Percentiles rank a stretch among this genome's conserved stretches.
Evolutionary conservation across 2,113 vertebrate genomes (phyloP).

Genomic region (Oriolus oriolus): DNA sequence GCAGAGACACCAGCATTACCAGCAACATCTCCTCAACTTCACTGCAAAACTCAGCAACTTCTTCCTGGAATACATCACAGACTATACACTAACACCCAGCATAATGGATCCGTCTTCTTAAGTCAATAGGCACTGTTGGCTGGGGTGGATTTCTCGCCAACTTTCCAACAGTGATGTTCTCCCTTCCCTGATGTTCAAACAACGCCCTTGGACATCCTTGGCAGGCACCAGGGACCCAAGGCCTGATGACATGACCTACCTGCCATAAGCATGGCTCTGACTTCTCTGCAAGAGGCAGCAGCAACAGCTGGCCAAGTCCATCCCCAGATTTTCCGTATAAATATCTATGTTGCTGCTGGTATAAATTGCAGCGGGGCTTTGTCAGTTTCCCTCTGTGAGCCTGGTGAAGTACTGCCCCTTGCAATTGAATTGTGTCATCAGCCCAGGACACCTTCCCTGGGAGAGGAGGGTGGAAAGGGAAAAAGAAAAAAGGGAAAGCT

Average conservation of each 20-base stretch:
- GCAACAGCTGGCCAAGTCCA: neutral
- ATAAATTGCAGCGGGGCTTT: neutral
- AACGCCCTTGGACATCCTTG: neutral
- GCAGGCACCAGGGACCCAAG: neutral
- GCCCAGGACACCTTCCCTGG: neutral
- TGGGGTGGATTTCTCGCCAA: neutral
- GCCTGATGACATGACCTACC: neutral
- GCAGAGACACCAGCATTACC: neutral
- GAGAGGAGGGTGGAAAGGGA: neutral
- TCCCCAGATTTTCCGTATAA: neutral
- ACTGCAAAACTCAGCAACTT: neutral
- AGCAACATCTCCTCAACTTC: neutral
- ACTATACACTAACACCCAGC: neutral
- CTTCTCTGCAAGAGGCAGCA: neutral
- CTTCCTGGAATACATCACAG: neutral
- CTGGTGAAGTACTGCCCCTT: slow-evolving; percentile 11
- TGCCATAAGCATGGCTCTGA: neutral
- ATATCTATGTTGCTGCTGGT: neutral
- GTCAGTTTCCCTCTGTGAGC: slow-evolving; percentile 1
- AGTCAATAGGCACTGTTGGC: neutral
- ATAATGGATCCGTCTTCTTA: neutral
- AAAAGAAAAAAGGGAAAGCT: slow-evolving; percentile 50
- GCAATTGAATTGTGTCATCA: slow-evolving; percentile 28
- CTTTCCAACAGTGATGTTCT: neutral
- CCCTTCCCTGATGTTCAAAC: neutral